phyloP scores from a whole-genome alignment of 2,113 vertebrate species.

The Meleagris gallopavo region DNA sequence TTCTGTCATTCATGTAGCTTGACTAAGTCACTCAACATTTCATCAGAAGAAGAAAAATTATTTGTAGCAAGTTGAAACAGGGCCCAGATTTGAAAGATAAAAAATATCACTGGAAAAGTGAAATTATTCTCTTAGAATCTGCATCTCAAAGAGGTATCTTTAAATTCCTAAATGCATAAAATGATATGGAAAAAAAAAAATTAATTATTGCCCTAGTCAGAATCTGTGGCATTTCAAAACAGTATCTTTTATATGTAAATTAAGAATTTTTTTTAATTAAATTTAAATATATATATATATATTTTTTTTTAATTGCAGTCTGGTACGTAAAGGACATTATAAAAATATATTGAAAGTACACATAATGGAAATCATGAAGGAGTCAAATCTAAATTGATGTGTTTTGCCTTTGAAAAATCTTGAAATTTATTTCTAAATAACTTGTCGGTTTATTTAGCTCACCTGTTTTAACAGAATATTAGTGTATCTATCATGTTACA shows the following conservation, averaged over 20 bases:
- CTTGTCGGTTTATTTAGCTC: background rate
- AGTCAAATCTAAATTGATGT: background rate
- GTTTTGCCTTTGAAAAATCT: background rate
- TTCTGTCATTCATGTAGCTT: background rate
- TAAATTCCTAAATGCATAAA: background rate
- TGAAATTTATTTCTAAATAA: background rate
- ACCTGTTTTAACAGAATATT: background rate
- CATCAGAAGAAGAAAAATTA: background rate
- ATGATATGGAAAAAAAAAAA: background rate
- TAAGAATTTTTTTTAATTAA: background rate
- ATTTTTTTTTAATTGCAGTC: background rate
- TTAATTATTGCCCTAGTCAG: background rate
- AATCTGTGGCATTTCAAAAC: background rate
- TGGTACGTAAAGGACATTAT: background rate
- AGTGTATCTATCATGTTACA: background rate
- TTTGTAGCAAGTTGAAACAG: background rate
- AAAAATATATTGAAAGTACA: background rate
- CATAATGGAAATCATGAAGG: background rate
- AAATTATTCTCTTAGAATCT: background rate
- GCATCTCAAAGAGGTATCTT: background rate
- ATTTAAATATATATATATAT: background rate
- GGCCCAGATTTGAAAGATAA: background rate
- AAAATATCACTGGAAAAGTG: background rate
- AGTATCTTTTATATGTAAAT: background rate
- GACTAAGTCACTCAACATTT: background rate